Evolutionary conservation across 30 jellyfish, hydroid and myxozoan species (phyloP), one percentile per base, ranked within the genome.

Genomic region (Clytia hemisphaerica): DNA sequence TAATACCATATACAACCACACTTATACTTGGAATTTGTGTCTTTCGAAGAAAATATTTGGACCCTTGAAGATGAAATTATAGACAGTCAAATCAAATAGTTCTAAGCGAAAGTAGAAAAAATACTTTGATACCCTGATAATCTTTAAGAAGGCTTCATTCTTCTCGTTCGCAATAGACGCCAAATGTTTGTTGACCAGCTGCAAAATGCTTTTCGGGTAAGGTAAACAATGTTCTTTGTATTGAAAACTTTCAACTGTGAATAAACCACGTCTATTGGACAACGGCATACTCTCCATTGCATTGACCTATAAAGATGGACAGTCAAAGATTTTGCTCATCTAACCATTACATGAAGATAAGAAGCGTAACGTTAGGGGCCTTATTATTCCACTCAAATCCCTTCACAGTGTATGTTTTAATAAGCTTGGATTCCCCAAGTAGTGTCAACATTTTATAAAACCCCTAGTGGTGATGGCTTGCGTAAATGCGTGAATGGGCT

Each of bases 201-300:
- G 6, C 4, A 84, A 67, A 36, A 84, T 84, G 14, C 83, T 63
- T 42, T 67, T 73, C 1, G 92, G 86, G 60, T 30, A 84, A 28
- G 95, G 95, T 34, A 84, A 64, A 46, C 95, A 84, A 30, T 87
- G 33, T 24, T 65, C 72, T 60, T 78, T 73, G 46, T 73, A 75
- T 49, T 27, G 37, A 32, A 36, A 85, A 1, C 85, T 50, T 35
- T 73, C 51, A 45, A 83, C 95, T 6, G 67, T 38, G 32, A 83
- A 74, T 85, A 83, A 61, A 22, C 85, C 83, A 5, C 46, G 38
- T 36, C 94, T 57, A 28, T 61, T 63, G 4, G 18, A 25, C 1
- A 59, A 76, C 4, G 57, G 32, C 88, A 82, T 82, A 19, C 36
- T 45, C 2, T 44, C 37, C 94, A 82, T 72, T 2, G 88, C 82